Base-by-base conservation (phyloP, 2,888 invertebrate species). In the Dorcus parallelipipedus region DNA sequence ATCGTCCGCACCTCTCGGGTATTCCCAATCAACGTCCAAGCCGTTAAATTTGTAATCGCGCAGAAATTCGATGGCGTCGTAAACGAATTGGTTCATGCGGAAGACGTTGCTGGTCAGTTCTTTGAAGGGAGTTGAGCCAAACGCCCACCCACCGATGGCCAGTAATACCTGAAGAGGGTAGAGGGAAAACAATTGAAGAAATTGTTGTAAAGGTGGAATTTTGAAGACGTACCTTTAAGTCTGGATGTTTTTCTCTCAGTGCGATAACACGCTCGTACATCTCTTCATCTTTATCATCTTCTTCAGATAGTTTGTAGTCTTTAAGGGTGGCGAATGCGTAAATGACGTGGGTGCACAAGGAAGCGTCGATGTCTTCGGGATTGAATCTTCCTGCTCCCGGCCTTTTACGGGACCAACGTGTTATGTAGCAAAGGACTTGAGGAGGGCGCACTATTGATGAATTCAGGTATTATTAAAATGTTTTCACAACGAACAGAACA, bases 91-190 rank as follows among this genome's bases (percentile, higher is more conserved):
- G 75, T 95, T 95, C 93, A 95, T 95, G 48, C 95, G 85, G 85
- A 91, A 95, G 3, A 91, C 90, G 74, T 93, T 95, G 59, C 90
- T 89, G 0, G 95, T 95, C 43, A 95, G 82, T 75, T 95, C 94
- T 80, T 93, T 94, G 83, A 94, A 95, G 3, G 95, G 95, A 0
- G 93, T 94, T 1, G 96, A 95, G 9, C 96, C 96, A 72, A 96
- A 96, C 1, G 94, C 94, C 96, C 96, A 97, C 17, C 97, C 97
- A 57, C 97, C 97, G 67, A 97, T 93, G 1, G 93, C 93, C 10
- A 94, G 79, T 0, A 93, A 80, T 60, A 93, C 84, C 87, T 93
- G 70, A 57, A 20, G 63, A 58, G 57, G 61, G 54, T 6, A 40
- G 9, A 40, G 9, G 9, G 42, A 41, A 7, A 5, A 9, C 41